Conservation (phyloP, 1,140 invertebrate genomes). For the Hycleus cichorii region DNA sequence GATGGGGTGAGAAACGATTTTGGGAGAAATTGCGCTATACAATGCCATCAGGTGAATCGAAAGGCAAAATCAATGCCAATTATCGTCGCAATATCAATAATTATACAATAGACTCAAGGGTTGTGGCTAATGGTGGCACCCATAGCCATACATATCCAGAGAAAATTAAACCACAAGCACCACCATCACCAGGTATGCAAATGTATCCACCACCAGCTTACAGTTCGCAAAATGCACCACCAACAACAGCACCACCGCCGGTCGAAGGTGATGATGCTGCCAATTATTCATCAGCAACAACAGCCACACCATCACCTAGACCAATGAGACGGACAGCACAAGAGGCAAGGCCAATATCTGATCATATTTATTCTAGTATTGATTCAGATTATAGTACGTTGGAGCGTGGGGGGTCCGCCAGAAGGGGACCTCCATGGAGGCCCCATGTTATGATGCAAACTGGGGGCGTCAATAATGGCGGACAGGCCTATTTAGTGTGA, state of each 20-base stretch:
- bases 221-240: conserved; percentile 36
- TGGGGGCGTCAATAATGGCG: conserved; percentile 40
- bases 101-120: conserved; percentile 61
- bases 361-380: conserved; percentile 82
- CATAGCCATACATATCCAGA: conserved; percentile 44
- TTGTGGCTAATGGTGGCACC: conserved; percentile 49
- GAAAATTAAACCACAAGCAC: conserved; percentile 38
- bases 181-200: conserved; percentile 43
- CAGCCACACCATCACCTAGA: conserved; percentile 54
- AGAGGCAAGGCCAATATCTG: conserved; percentile 64
- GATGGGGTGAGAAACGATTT: conserved; percentile 84
- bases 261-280: conserved; percentile 48
- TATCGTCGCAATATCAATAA: conserved; percentile 71
- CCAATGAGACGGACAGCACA: conserved; percentile 49
- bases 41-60: conserved; percentile 64
- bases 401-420: conserved; percentile 45
- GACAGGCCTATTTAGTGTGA: conserved; percentile 54
- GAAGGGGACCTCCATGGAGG: conserved; percentile 40
- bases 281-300: conserved; percentile 56
- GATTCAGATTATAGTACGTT: conserved; percentile 71
- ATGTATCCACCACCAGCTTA: conserved; percentile 48
- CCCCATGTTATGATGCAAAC: conserved; percentile 38
- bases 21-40: conserved; percentile 86
- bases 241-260: conserved; percentile 12
- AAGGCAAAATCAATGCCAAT: conserved; percentile 54